These are phyloP conservation scores for Eilema depressum DNA, from an alignment of 2,888 invertebrate species.

Conservation along the genomic window DNA sequence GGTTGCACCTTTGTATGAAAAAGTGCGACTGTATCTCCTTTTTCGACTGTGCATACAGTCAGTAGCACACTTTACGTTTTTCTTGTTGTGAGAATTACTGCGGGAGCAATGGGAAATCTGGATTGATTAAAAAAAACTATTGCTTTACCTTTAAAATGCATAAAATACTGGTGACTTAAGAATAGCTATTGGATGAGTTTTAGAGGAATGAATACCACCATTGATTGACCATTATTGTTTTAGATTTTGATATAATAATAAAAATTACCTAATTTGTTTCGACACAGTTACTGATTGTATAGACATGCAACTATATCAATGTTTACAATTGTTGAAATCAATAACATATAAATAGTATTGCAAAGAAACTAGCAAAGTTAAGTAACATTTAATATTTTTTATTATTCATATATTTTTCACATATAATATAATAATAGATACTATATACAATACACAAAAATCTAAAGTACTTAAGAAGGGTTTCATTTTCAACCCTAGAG, in stretches of 20 bases:
- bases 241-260: no score
- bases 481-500: conserved; percentile 49
- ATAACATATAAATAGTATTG: conserved; percentile 17
- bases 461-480: conserved; percentile 56
- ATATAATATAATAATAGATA: conserved; percentile 50
- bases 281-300: not conserved
- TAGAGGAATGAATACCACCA: no score
- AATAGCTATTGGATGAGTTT: no score
- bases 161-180: no score
- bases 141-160: no score
- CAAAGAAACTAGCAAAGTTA: conserved; percentile 39
- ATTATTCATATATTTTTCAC: conserved; percentile 34
- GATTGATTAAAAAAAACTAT: no score
- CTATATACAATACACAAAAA: conserved; percentile 56
- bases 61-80: not conserved
- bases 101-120: no score
- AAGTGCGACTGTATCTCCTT: no score
- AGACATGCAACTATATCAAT: not conserved
- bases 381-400: conserved; percentile 44
- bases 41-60: no score
- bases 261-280: not conserved
- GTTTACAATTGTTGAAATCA: conserved; percentile 1
- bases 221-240: no score
- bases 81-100: no score
- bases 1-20: no score